Evolutionary conservation across 2,888 invertebrate genomes (phyloP).

Genomic region (Seladonia tumulorum): DNA sequence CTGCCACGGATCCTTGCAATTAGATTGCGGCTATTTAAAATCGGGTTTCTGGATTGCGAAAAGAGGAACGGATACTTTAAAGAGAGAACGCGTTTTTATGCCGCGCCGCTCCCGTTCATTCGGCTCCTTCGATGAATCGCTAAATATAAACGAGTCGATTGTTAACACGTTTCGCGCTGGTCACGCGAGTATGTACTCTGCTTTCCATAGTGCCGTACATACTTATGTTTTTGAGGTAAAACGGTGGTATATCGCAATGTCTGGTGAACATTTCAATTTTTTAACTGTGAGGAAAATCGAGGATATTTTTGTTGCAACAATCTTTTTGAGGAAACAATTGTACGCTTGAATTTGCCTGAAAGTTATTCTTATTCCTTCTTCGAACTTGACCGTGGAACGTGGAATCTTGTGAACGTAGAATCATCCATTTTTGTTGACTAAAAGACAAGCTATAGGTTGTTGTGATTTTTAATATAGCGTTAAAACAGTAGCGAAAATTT

Average conservation of each 20-base stretch:
- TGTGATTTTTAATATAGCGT: too few species aligned
- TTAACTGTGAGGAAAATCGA: too few species aligned
- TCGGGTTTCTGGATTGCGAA: not conserved
- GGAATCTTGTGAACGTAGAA: too few species aligned
- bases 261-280: too few species aligned
- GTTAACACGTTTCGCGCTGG: not conserved
- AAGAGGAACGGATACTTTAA: not conserved
- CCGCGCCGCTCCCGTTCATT: not conserved
- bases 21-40: conserved; percentile 6
- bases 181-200: not conserved
- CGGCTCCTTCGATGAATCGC: not conserved
- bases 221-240: not conserved
- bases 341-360: too few species aligned
- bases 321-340: too few species aligned
- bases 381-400: too few species aligned
- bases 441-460: too few species aligned
- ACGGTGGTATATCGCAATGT: not conserved
- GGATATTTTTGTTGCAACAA: too few species aligned
- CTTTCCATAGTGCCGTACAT: not conserved
- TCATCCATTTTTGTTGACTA: too few species aligned
- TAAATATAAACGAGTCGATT: conserved; percentile 7
- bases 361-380: too few species aligned
- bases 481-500: not conserved
- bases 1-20: not conserved
- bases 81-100: not conserved